Evolutionary conservation across 2,797 vertebrate species (phyloP).

Genomic region (Mus spretus): DNA sequence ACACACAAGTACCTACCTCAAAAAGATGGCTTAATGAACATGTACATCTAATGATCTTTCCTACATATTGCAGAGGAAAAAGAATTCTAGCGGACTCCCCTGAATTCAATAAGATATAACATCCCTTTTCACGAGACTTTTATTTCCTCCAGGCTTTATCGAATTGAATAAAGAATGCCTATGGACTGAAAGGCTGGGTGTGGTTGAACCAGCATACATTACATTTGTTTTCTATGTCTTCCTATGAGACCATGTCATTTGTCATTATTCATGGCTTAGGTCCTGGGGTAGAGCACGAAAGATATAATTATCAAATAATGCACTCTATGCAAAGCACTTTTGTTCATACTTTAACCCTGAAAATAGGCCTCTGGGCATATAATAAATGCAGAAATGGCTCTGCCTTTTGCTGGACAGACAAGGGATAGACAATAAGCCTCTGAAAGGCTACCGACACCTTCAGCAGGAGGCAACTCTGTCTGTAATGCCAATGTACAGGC

Average conservation of each 20-base stretch:
- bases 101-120: background rate
- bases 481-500: background rate
- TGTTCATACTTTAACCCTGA: conserved; percentile 31
- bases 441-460: background rate
- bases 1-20: background rate
- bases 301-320: conserved; percentile 46
- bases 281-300: background rate
- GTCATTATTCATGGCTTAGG: conserved; percentile 26
- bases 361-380: background rate
- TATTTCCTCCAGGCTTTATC: conserved; percentile 4
- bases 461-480: background rate
- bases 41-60: background rate
- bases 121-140: background rate
- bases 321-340: conserved; percentile 4
- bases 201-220: background rate
- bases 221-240: background rate
- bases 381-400: background rate
- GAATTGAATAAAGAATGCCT: background rate
- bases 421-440: background rate
- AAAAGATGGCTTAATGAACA: background rate
- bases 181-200: background rate
- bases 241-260: conserved; percentile 11
- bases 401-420: conserved; percentile 36
- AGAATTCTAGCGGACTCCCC: background rate
- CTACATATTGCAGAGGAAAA: background rate